Evolutionary conservation across 1,140 invertebrate genomes (phyloP), one percentile per base, ranked within the genome.

Genomic region (Drosophila sp.): DNA sequence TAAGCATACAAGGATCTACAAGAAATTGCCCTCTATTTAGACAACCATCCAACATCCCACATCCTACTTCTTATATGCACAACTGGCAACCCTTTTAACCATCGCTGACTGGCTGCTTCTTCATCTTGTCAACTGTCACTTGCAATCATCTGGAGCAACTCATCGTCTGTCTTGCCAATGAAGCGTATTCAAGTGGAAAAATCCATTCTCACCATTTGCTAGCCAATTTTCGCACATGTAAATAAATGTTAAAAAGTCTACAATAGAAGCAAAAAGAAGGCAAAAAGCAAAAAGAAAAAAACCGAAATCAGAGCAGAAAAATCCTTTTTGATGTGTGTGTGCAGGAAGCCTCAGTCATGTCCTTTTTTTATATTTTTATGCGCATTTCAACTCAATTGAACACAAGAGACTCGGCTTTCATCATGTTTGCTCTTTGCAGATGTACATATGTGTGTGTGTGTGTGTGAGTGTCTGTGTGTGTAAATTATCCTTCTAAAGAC

Each of bases 231-330:
- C 56, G 32, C 56, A 58, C 56, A 58, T 58, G 56, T 58, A 58
- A 58, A 58, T 58, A 58, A 58, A 58, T 58, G 56, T 58, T 58
- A 58, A 58, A 68, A 55, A 57, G 35, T n/a, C 23, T 4, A 63
- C 41, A 73, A 73, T 70, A 72, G 44, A 50, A 35, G 47, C 38
- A 63, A 44, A 63, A 44, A 32, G 30, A 38, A 32, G 32, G 33
- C 38, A 50, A 41, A 27, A 25, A 41, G 41, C 7, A 10, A 38
- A 27, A 60, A 30, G 70, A 73, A 87, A 82, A 83, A 84, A 84
- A 87, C 79, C 83, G 83, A 87, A 87, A 85, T 84, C n/a, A 33
- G 32, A 58, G 33, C 17, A 58, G 32, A 58, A 72, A 69, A 79
- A 66, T 27, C 76, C 76, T 76, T 79, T 79, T 76, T 61, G 55